These are phyloP conservation scores for Lampris incognitus DNA, from an alignment of 2,113 vertebrate genomes.

Conservation along the genomic window DNA sequence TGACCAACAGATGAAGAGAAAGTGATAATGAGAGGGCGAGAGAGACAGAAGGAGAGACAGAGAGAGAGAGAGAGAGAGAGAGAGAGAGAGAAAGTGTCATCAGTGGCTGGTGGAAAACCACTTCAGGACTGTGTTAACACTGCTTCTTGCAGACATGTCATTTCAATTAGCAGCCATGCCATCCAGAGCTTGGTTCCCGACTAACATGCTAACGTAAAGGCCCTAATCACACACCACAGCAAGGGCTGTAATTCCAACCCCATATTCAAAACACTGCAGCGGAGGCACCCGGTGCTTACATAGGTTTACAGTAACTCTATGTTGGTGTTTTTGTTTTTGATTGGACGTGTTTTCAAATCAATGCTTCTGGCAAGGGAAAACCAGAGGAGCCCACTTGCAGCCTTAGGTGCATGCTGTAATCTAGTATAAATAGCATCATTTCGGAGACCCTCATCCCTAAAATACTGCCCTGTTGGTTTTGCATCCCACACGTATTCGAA, in stretches of 20 bases:
- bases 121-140: slow-evolving; percentile 48
- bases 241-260: slow-evolving; percentile 74
- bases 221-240: slow-evolving; percentile 63
- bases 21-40: neutral
- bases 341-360: slow-evolving; percentile 71
- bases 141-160: slow-evolving; percentile 47
- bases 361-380: slow-evolving; percentile 59
- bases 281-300: slow-evolving; percentile 43
- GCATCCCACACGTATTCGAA: slow-evolving; percentile 55
- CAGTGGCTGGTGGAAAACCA: slow-evolving; percentile 2
- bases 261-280: slow-evolving; percentile 60
- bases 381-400: slow-evolving; percentile 34
- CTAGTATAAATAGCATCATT: slow-evolving; percentile 73
- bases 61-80: neutral
- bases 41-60: neutral
- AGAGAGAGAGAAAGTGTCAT: neutral
- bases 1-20: neutral
- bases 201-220: slow-evolving; percentile 64
- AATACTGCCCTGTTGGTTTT: slow-evolving; percentile 62
- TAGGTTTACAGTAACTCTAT: slow-evolving; percentile 47
- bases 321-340: slow-evolving; percentile 46
- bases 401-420: slow-evolving; percentile 69
- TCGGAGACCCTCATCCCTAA: slow-evolving; percentile 57
- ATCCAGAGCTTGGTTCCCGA: slow-evolving; percentile 37
- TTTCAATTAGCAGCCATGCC: slow-evolving; percentile 64